Conservation (phyloP, 2,888 invertebrate genomes). For the Acrobasis consociella region DNA sequence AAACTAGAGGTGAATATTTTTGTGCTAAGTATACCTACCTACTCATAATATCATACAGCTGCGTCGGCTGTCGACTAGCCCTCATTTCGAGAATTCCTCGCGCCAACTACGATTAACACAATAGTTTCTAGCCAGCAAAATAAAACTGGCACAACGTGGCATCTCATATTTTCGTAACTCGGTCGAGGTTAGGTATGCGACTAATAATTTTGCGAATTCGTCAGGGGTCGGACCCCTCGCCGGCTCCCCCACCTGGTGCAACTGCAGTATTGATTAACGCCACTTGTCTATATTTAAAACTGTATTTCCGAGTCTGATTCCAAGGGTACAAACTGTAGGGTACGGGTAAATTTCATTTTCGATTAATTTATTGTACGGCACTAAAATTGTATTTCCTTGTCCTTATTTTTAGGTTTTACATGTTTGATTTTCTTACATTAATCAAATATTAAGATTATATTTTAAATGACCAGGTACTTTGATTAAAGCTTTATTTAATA, state of each 20-base stretch:
- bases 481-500: no score
- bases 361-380: neutral
- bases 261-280: constrained; percentile 77
- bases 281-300: constrained; percentile 47
- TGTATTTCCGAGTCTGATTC: constrained; percentile 36
- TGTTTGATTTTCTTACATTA: no score
- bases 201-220: constrained; percentile 55
- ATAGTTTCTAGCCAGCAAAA: constrained; percentile 21
- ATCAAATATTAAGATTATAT: no score
- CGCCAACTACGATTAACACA: constrained; percentile 20
- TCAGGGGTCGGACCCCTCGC: constrained; percentile 63
- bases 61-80: neutral
- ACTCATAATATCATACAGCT: neutral
- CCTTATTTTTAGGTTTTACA: no score
- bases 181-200: constrained; percentile 32
- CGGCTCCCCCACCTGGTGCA: constrained; percentile 58
- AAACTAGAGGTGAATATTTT: neutral
- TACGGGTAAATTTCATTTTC: neutral
- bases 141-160: constrained; percentile 24
- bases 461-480: no score
- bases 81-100: constrained; percentile 15
- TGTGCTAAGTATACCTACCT: neutral
- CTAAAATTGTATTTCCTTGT: no score
- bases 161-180: constrained; percentile 27
- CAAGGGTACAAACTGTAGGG: no score